phyloP scores from a whole-genome alignment of 2,113 vertebrate genomes.

The Tragelaphus strepsiceros region DNA sequence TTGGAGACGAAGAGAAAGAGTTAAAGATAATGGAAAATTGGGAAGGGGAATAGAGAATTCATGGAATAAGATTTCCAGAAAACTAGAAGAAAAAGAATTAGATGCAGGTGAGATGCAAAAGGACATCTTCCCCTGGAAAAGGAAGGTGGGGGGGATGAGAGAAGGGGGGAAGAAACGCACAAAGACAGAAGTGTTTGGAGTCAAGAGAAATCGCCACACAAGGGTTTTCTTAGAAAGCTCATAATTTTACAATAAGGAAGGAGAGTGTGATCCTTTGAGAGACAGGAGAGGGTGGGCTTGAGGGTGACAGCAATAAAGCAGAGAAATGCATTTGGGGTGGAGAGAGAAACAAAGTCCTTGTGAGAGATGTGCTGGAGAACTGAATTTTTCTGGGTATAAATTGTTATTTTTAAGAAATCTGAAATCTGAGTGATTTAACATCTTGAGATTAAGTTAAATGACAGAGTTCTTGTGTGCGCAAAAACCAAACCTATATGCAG shows the following conservation, averaged over 20 bases:
- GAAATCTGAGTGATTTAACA: background rate
- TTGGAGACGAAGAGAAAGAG: background rate
- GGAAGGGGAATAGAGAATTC: background rate
- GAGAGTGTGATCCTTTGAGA: background rate
- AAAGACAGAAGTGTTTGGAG: background rate
- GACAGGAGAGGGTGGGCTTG: background rate
- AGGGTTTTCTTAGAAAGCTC: background rate
- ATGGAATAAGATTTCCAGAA: background rate
- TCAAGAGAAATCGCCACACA: background rate
- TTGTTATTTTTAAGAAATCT: background rate
- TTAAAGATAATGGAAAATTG: background rate
- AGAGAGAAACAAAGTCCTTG: no score
- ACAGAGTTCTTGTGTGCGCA: background rate
- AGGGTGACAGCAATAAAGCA: no score
- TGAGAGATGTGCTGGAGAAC: background rate
- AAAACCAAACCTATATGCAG: background rate
- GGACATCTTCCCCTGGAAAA: background rate
- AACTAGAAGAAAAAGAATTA: background rate
- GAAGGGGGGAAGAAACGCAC: accelerated
- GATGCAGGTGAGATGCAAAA: background rate
- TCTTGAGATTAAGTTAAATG: background rate
- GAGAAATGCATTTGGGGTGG: background rate
- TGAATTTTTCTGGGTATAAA: background rate
- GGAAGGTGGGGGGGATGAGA: accelerated
- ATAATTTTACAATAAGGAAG: background rate